Percentiles rank a stretch among this genome's conserved stretches.
These are phyloP conservation scores for Platycercus adscitus DNA, from an alignment of 2,113 vertebrate genomes.

Conservation along the genomic window DNA sequence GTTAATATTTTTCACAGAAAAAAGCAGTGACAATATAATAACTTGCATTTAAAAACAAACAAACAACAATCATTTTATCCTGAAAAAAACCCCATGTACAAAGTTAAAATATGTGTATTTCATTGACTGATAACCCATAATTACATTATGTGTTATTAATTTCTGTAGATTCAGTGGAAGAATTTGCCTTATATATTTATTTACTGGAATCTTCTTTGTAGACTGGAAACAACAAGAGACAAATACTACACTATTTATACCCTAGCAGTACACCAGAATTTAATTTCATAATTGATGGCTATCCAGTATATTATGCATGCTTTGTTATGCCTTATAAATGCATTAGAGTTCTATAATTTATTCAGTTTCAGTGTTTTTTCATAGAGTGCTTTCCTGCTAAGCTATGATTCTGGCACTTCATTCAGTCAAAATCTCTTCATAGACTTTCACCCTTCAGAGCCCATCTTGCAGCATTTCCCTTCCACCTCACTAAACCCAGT, in stretches of 20 bases:
- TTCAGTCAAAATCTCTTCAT: background rate
- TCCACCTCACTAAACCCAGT: background rate
- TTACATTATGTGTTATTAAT: background rate
- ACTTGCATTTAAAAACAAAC: background rate
- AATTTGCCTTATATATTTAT: background rate
- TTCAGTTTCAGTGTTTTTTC: conserved; percentile 21
- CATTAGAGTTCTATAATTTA: conserved; percentile 30
- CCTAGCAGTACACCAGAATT: background rate
- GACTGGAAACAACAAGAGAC: background rate
- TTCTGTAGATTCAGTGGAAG: background rate
- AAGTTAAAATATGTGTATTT: background rate
- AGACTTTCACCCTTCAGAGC: background rate
- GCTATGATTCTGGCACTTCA: conserved; percentile 28
- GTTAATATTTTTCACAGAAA: background rate
- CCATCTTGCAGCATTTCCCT: background rate
- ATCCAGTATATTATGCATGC: conserved; percentile 38
- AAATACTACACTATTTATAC: background rate
- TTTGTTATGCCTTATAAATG: conserved; percentile 51
- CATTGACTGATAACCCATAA: background rate
- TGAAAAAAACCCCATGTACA: background rate
- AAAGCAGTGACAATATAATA: background rate
- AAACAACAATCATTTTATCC: background rate
- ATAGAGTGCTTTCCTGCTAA: background rate
- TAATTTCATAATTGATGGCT: conserved; percentile 39
- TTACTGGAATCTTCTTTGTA: background rate